Evolutionary conservation across 2,888 invertebrate genomes (phyloP).

Genomic region (Apamea monoglypha): DNA sequence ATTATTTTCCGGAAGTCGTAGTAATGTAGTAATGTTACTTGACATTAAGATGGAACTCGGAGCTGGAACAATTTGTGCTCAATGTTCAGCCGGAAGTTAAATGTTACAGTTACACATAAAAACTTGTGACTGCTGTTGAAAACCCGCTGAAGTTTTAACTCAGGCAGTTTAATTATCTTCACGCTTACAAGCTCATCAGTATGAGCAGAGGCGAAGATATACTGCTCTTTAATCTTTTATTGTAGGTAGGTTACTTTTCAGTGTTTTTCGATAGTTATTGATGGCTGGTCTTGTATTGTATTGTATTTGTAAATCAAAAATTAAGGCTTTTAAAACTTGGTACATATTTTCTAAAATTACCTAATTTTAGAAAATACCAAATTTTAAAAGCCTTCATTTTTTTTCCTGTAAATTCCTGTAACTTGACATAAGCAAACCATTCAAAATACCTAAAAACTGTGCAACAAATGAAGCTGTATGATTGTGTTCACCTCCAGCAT

Average conservation of each 20-base stretch:
- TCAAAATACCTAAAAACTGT: neutral
- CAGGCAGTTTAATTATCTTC: conserved; percentile 17
- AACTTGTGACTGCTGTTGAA: conserved; percentile 17
- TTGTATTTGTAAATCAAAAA: neutral
- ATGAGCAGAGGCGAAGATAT: neutral
- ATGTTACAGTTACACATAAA: conserved; percentile 30
- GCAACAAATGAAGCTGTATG: neutral
- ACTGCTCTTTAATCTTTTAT: neutral
- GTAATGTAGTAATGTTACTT: conserved; percentile 39
- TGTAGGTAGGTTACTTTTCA: neutral
- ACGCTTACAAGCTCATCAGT: neutral
- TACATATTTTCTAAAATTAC: too few relatives aligned
- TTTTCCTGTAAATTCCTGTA: neutral
- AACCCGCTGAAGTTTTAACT: conserved; percentile 23
- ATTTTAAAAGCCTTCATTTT: neutral
- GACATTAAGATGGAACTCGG: conserved; percentile 15
- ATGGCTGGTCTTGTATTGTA: neutral
- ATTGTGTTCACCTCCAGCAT: neutral
- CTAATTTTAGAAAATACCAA: neutral
- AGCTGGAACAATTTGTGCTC: conserved; percentile 26
- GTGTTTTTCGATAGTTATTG: neutral
- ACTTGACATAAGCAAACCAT: neutral
- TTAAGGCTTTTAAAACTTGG: too few relatives aligned
- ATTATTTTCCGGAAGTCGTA: conserved; percentile 50
- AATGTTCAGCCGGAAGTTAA: conserved; percentile 28